phyloP scores from a whole-genome alignment of 1,140 invertebrate species.

The Drosophila guanche region DNA sequence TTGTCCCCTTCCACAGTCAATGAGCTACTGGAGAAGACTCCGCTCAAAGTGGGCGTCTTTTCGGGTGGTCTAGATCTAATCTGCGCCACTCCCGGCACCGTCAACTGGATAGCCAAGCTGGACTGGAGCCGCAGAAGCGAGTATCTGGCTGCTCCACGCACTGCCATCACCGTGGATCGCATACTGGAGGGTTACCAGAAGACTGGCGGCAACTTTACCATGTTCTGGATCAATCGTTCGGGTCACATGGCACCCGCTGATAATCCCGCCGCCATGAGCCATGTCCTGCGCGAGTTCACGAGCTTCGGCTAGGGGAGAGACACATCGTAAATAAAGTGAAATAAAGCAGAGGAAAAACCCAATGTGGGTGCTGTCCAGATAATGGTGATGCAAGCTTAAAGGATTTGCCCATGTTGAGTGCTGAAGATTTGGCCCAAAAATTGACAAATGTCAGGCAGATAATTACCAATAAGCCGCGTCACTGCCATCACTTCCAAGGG shows the following conservation, averaged over 20 bases:
- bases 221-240: slow-evolving; percentile 90
- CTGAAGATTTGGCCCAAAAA: slow-evolving; percentile 24
- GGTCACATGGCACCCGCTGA: slow-evolving; percentile 86
- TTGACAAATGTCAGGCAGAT: slow-evolving; percentile 18
- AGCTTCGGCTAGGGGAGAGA: slow-evolving; percentile 52
- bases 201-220: slow-evolving; percentile 87
- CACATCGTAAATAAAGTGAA: background rate
- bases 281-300: slow-evolving; percentile 66
- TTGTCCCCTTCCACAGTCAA: slow-evolving; percentile 85
- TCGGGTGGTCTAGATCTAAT: slow-evolving; percentile 87
- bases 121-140: slow-evolving; percentile 85
- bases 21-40: slow-evolving; percentile 87
- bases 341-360: slow-evolving; percentile 11
- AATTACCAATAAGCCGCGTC: slow-evolving; percentile 28
- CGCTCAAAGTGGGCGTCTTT: slow-evolving; percentile 75
- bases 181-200: slow-evolving; percentile 88
- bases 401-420: slow-evolving; percentile 43
- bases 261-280: slow-evolving; percentile 72
- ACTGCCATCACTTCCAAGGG: slow-evolving; percentile 30
- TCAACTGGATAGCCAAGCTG: slow-evolving; percentile 89
- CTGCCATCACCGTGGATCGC: slow-evolving; percentile 85
- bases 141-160: slow-evolving; percentile 85
- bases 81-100: slow-evolving; percentile 87
- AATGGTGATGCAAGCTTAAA: slow-evolving; percentile 30
- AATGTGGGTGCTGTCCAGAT: slow-evolving; percentile 4